A percentile compares a stretch with the other conserved stretches of the same genome.
phyloP scores from a whole-genome alignment of 2,113 vertebrate species.

The Pica pica region DNA sequence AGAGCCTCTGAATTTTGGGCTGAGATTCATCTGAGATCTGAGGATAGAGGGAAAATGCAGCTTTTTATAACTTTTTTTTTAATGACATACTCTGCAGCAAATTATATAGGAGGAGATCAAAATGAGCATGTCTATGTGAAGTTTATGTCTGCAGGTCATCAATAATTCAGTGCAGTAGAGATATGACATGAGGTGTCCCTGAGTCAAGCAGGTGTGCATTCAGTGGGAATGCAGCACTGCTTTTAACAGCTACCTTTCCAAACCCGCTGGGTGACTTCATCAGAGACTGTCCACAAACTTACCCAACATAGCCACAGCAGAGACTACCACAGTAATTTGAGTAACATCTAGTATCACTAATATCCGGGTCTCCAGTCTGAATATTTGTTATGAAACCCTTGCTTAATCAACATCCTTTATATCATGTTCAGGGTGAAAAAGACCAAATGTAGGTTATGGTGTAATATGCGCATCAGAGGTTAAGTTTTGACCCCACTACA shows the following conservation, averaged over 20 bases:
- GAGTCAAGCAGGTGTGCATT: not conserved
- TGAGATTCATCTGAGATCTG: not conserved
- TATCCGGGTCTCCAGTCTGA: not conserved
- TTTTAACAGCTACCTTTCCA: not conserved
- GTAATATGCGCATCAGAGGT: not conserved
- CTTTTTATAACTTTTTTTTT: not conserved
- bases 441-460: not conserved
- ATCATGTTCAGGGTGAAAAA: not conserved
- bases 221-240: not conserved
- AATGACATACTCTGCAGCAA: not conserved
- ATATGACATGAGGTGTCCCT: accelerated
- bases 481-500: not conserved
- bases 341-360: not conserved
- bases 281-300: not conserved
- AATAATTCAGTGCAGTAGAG: not conserved
- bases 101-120: not conserved
- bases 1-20: not conserved
- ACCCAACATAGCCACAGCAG: not conserved
- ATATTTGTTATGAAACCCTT: not conserved
- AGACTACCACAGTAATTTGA: not conserved
- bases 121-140: not conserved
- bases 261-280: not conserved
- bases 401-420: not conserved
- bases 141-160: not conserved
- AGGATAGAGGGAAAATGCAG: not conserved